Evolutionary conservation across 2,797 vertebrate species (phyloP), one percentile per base, ranked within the genome.

Genomic region (Orientallactaga sibirica): DNA sequence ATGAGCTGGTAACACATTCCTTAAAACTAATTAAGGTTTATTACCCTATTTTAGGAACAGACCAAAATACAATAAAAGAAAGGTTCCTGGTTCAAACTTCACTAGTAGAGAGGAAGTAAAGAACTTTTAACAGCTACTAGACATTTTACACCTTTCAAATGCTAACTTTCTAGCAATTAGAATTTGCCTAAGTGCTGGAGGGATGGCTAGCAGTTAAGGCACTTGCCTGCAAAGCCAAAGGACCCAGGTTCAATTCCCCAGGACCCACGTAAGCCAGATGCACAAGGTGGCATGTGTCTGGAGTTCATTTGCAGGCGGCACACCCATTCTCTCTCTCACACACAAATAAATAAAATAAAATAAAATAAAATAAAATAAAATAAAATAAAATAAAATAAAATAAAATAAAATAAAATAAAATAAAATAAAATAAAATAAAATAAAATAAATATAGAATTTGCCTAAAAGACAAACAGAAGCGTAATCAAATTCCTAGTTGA

Each of bases 401-500:
- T n/a, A 10, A 86, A 37, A 37, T 37, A 37, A 37, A 37, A 37
- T 37, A 10, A 86, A 61, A n/a, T n/a, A 10, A 86, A 37, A 37
- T 37, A 37, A 37, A 37, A 37, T 37, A 10, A 67, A 67, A 25
- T 74, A 27, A 67, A 27, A 86, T 25, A 10, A 86, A 37, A 37
- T 37, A 37, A 37, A 37, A 37, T 37, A 10, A 86, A 61, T 41
- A 48, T 48, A 58, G 20, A 96, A 90, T 27, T 27, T 75, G 58
- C 33, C 67, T 62, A 86, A 61, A 88, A 84, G 66, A 88, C 5
- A 86, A 86, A 89, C 81, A 66, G 25, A 80, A 73, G 19, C 61
- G 20, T 77, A 55, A 62, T 86, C 62, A 88, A 52, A 88, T 48
- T 37, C 76, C 58, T 73, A 74, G 88, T 92, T 74, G 77, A 92